Evolutionary conservation across 2,797 vertebrate genomes (phyloP).

Genomic region (Malacoraja senta): DNA sequence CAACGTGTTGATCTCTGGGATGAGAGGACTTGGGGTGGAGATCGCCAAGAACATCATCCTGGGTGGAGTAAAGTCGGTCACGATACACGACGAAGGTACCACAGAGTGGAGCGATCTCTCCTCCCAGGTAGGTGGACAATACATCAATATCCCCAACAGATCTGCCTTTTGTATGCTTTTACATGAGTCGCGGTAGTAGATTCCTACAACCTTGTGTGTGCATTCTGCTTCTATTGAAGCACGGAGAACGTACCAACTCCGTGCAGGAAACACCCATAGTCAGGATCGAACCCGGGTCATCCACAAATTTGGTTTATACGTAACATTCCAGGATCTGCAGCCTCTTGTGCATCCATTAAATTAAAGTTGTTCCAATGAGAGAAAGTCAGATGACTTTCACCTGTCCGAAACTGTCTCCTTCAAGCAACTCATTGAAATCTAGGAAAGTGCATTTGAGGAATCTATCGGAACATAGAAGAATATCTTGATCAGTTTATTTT

Average conservation of each 20-base stretch:
- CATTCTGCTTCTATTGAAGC: not conserved
- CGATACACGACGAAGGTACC: slow-evolving; percentile 66
- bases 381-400: not conserved
- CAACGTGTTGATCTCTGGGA: slow-evolving; percentile 69
- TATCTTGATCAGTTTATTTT: not conserved
- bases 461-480: not conserved
- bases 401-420: not conserved
- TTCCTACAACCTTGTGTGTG: not conserved
- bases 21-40: slow-evolving; percentile 77
- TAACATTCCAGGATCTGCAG: no score
- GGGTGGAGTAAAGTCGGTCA: slow-evolving; percentile 73
- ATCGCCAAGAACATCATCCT: slow-evolving; percentile 79
- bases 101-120: slow-evolving; percentile 60
- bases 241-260: no score
- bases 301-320: no score
- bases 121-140: slow-evolving; percentile 64
- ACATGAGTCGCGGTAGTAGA: no score
- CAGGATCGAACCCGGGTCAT: no score
- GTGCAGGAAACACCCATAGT: no score
- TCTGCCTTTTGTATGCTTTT: no score
- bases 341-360: no score
- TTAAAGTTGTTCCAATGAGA: no score
- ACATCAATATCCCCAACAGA: not conserved
- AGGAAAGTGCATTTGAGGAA: not conserved
- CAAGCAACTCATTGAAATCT: not conserved